Evolutionary conservation across 2,888 invertebrate genomes (phyloP), one percentile per base, ranked within the genome.

Genomic region (Tiliacea aurago): DNA sequence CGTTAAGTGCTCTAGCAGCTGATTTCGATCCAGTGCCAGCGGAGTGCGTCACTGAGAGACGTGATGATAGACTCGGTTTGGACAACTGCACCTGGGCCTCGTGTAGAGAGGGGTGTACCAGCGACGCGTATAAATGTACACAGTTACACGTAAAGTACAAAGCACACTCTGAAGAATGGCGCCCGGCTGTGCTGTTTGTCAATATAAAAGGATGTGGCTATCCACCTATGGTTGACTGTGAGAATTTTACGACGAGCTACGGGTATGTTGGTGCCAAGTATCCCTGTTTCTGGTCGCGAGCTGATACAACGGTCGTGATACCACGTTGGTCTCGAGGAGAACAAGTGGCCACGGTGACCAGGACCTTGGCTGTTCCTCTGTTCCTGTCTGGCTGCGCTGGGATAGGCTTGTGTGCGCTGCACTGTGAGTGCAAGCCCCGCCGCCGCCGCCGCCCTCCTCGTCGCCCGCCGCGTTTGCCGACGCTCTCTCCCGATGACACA

Each of bases 121-220:
- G 98, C 90, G 98, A 98, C 92, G 97, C 97, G 67, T 97, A 97
- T 93, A 96, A 96, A 85, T 97, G 97, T 91, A 97, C 97, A 47
- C 97, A 97, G 87, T 96, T 97, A 53, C 97, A 97, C 91, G 97
- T 97, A 18, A 96, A 97, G 65, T 97, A 97, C 86, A 97, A 97
- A 87, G 90, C 96, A 68, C 90, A 96, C 65, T 84, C 91, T 23
- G 94, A 93, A 70, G 95, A 96, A 81, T 96, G 97, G 94, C 95
- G 97, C 45, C 97, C 97, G 65, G 97, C 97, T 7, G 97, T 97
- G 58, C 94, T 98, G 64, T 97, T 98, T 90, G 98, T 98, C 69
- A 98, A 98, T 93, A 98, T 98, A 90, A 98, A 98, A 91, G 98
- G 98, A 72, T 98, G 98, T 93, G 98, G 98, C 13, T 98, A 98